phyloP scores from a whole-genome alignment of 2,888 invertebrate genomes.

The Ctenicera cuprea region DNA sequence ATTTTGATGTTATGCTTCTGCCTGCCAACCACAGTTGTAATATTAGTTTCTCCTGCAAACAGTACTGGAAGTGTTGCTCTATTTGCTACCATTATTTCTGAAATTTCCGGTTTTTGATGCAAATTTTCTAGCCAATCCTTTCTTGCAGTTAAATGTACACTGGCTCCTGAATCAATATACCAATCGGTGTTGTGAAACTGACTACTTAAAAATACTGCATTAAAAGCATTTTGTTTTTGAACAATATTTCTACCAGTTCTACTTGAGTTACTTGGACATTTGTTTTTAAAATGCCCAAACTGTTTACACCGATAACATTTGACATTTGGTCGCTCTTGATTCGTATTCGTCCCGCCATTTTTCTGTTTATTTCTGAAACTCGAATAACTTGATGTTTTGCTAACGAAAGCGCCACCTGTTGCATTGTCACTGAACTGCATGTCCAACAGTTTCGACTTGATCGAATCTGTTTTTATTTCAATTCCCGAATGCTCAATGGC shows the following conservation, averaged over 20 bases:
- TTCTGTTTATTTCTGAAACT: not conserved
- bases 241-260: slow-evolving; percentile 26
- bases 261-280: slow-evolving; percentile 46
- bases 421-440: slow-evolving; percentile 25
- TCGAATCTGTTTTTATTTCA: slow-evolving; percentile 43
- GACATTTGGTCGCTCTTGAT: slow-evolving; percentile 41
- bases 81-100: slow-evolving; percentile 42
- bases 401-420: slow-evolving; percentile 28
- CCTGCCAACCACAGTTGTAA: slow-evolving; percentile 26
- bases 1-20: slow-evolving; percentile 34
- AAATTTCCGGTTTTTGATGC: not conserved
- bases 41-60: slow-evolving; percentile 38
- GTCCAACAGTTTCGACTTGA: slow-evolving; percentile 50
- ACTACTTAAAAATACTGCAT: slow-evolving; percentile 56
- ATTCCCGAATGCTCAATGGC: slow-evolving; percentile 55
- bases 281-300: slow-evolving; percentile 56
- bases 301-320: slow-evolving; percentile 56
- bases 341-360: slow-evolving; percentile 21
- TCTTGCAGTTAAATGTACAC: slow-evolving; percentile 54
- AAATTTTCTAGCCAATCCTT: slow-evolving; percentile 29
- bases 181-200: slow-evolving; percentile 51
- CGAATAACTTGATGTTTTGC: not conserved
- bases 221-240: too few species aligned
- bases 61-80: slow-evolving; percentile 15
- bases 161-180: slow-evolving; percentile 57